Base-by-base conservation (phyloP, 53 echinoderm and acorn worm genomes). In the Antedon mediterranea region DNA sequence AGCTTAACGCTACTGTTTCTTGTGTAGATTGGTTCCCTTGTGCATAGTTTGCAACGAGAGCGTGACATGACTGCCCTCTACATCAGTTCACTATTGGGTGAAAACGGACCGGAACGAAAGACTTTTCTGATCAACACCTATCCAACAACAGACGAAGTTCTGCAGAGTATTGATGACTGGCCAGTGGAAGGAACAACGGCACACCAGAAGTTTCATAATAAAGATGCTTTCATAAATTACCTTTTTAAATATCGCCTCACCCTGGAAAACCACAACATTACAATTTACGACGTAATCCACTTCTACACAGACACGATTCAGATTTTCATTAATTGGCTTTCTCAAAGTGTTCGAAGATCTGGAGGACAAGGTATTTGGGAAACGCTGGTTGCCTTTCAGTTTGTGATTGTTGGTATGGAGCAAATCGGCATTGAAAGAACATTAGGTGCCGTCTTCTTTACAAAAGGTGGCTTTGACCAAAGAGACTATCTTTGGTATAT, bases 381-480 rank as follows among this genome's bases (percentile, higher is more conserved):
- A 77, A 89, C 85, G 3, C 82, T 94, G 18, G 94, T 94, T 0
- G 91, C 91, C 71, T 94, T 88, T 41, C 95, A 94, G 77, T 80
- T 94, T 30, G 34, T 94, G 23, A 94, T 91, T 43, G 84, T 94
- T 31, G 95, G 89, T 3, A 94, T 91, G 91, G 95, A 94, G 80
- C 91, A 94, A 82, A 83, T 89, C 72, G 95, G 95, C 30, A 85
- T 94, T 30, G 95, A 94, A 75, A 81, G 91, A 72, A 91, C 95
- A 28, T 75, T 94, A 34, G 95, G 95, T 74, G 91, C 89, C 71
- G 87, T 87, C 72, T 94, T 94, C 79, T 94, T 86, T 72, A 90
- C 94, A 6, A 79, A 84, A 71, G 94, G 94, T 33, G 94, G 94
- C 9, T 94, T 93, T 71, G 79, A 82, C 26, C 79, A 85, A 29